phyloP scores from a whole-genome alignment of 2,113 vertebrate species.

The Phainopepla nitens region DNA sequence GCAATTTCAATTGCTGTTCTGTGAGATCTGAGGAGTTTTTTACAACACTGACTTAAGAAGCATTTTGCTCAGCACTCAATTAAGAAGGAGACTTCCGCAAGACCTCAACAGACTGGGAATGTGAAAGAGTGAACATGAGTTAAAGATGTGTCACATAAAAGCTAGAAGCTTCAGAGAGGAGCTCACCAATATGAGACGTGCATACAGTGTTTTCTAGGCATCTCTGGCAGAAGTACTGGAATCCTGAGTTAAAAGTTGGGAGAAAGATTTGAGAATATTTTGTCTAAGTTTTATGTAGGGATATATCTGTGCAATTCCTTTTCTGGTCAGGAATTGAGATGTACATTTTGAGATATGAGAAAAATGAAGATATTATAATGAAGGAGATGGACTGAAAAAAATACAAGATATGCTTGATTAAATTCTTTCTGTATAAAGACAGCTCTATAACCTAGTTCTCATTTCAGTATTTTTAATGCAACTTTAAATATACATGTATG shows the following conservation, averaged over 20 bases:
- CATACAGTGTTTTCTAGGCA: background rate
- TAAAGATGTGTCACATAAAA: background rate
- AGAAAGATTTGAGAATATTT: background rate
- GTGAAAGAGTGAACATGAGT: background rate
- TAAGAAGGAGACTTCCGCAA: background rate
- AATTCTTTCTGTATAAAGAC: background rate
- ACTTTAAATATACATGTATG: background rate
- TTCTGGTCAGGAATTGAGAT: background rate
- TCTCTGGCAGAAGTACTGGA: background rate
- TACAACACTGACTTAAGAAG: background rate
- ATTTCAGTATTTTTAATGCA: background rate
- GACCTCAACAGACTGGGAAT: background rate
- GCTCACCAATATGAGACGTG: rapidly evolving
- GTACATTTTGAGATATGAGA: background rate
- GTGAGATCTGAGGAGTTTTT: background rate
- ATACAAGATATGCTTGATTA: background rate
- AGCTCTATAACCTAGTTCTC: background rate
- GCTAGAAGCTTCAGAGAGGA: background rate
- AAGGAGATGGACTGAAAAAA: background rate
- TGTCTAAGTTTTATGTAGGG: background rate
- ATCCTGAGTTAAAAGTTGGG: background rate
- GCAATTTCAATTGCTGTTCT: background rate
- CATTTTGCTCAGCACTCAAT: background rate
- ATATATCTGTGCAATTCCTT: background rate
- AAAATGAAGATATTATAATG: background rate